Evolutionary conservation across 2,888 invertebrate species (phyloP), one percentile per base, ranked within the genome.

Genomic region (Drosophila pullipes): DNA sequence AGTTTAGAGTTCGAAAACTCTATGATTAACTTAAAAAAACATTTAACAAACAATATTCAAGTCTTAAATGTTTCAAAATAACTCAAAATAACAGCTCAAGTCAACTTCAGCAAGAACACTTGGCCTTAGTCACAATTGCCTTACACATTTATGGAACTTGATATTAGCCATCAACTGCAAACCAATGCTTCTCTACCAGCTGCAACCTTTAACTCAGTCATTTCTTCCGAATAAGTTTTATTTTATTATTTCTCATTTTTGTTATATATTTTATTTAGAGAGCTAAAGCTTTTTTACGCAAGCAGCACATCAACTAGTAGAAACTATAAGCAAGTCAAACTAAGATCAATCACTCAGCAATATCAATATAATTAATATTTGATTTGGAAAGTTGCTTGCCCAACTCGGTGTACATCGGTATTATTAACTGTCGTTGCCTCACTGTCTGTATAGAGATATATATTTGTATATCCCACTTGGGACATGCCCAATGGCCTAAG

Each of bases 391-490:
- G n/a, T 16, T 3, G 0, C 7, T 1, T 9, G 10, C 18, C 33
- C 2, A 18, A 7, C 28, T 64, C 82, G 76, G 35, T 71, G 78
- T 71, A 11, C 18, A 30, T 30, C 7, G 30, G 47, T 16, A 16
- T 25, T 62, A 31, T 28, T 41, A 66, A 65, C 11, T 61, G 57
- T 71, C 71, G 50, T 72, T 72, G 49, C 47, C 61, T 28, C 58
- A 69, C 74, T 65, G 57, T 49, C 31, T 60, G 41, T 31, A 22
- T 35, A 49, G 37, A 66, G 50, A 65, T 44, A 47, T 39, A 28
- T 41, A 28, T 57, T 41, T 60, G 50, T 22, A 59, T 78, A 73
- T 76, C 70, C 60, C 63, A 76, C 71, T 61, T 28, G 54, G 65
- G 60, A 64, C 67, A 63, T 63, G 37, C 50, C 54, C 65, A 74